These are phyloP conservation scores for Artibeus jamaicensis DNA, from an alignment of 2,797 vertebrate species.

Conservation along the genomic window DNA sequence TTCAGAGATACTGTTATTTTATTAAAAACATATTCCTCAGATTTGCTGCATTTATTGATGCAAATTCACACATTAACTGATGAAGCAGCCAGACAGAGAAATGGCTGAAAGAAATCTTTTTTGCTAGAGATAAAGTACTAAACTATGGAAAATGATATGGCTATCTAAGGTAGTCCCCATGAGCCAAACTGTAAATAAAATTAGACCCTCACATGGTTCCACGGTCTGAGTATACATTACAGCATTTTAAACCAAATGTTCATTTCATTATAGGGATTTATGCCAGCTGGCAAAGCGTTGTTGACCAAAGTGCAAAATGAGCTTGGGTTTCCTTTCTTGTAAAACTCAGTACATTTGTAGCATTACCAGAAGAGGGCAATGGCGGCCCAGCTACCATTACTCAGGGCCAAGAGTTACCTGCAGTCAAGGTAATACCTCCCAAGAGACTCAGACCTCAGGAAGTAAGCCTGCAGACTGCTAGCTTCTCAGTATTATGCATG, in stretches of 20 bases:
- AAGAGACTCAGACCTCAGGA: not conserved
- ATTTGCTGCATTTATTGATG: conserved; percentile 53
- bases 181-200: conserved; percentile 63
- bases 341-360: conserved; percentile 15
- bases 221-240: conserved; percentile 57
- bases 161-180: conserved; percentile 47
- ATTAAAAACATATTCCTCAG: conserved; percentile 68
- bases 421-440: conserved; percentile 33
- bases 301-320: conserved; percentile 48
- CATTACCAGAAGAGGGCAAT: conserved; percentile 67
- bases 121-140: conserved; percentile 41
- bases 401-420: conserved; percentile 18
- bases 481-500: conserved; percentile 59
- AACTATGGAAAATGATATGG: conserved; percentile 56
- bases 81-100: conserved; percentile 57
- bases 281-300: not conserved
- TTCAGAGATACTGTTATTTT: conserved; percentile 63
- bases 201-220: conserved; percentile 43
- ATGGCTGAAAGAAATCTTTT: conserved; percentile 54
- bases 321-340: conserved; percentile 16
- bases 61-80: conserved; percentile 63
- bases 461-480: conserved; percentile 30
- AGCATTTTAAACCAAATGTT: conserved; percentile 60
- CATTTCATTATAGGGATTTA: conserved; percentile 37
- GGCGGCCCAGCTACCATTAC: not conserved